These are phyloP conservation scores for Phyllostomus discolor DNA, from an alignment of 2,113 vertebrate species.

Conservation along the genomic window DNA sequence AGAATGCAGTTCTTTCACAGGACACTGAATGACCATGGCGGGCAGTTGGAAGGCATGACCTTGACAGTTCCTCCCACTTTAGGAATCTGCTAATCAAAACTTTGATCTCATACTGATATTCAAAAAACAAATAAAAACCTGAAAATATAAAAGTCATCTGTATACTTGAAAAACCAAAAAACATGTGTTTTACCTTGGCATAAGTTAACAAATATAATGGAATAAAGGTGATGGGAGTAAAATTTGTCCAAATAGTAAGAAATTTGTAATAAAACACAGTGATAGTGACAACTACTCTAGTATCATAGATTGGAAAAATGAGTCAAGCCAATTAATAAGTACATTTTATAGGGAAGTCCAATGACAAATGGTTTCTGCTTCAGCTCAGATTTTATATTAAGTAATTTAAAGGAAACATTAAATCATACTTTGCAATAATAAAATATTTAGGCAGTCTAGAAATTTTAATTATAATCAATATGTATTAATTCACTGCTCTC, in stretches of 20 bases:
- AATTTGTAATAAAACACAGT: constrained; percentile 42
- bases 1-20: not conserved
- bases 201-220: constrained; percentile 15
- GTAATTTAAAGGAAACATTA: constrained; percentile 65
- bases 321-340: constrained; percentile 50
- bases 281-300: constrained; percentile 13
- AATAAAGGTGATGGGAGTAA: not conserved
- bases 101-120: not conserved
- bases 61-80: not conserved
- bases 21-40: not conserved
- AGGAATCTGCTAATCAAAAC: constrained; percentile 22
- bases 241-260: constrained; percentile 24
- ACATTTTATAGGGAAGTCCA: constrained; percentile 33
- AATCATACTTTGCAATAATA: constrained; percentile 64
- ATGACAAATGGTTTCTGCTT: constrained; percentile 60
- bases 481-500: constrained; percentile 52
- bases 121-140: not conserved
- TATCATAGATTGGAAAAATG: constrained; percentile 37
- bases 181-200: not conserved
- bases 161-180: constrained; percentile 18
- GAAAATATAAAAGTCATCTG: not conserved
- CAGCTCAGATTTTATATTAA: constrained; percentile 55
- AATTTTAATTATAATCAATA: constrained; percentile 70
- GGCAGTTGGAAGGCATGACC: not conserved
- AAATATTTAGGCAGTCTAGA: constrained; percentile 64